Evolutionary conservation across 2,888 invertebrate species (phyloP).

Genomic region (Orthosia incerta): DNA sequence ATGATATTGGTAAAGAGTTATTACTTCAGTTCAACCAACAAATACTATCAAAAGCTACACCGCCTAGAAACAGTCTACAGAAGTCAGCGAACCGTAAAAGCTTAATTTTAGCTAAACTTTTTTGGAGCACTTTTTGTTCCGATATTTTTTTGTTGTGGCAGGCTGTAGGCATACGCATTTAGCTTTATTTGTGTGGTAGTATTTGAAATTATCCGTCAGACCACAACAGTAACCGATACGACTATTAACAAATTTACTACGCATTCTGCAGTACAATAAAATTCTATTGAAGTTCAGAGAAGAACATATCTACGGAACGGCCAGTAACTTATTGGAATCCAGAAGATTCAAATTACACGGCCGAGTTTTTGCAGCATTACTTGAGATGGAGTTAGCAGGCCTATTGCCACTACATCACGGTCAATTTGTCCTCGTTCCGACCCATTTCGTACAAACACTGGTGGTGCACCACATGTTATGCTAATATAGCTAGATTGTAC

Average conservation of each 20-base stretch:
- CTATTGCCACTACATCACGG: slow-evolving; percentile 49
- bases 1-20: slow-evolving; percentile 21
- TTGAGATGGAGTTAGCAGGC: slow-evolving; percentile 40
- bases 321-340: not conserved
- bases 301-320: not conserved
- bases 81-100: slow-evolving; percentile 21
- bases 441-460: slow-evolving; percentile 52
- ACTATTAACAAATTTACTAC: not conserved
- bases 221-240: not conserved
- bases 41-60: not conserved
- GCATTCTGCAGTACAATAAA: not conserved
- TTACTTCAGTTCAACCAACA: slow-evolving; percentile 1
- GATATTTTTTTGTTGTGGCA: slow-evolving; percentile 2
- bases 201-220: not conserved
- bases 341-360: slow-evolving; percentile 20
- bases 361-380: slow-evolving; percentile 36
- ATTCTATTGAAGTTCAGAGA: not conserved
- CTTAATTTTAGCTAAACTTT: slow-evolving; percentile 1
- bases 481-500: slow-evolving; percentile 24
- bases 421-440: slow-evolving; percentile 60
- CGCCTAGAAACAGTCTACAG: not conserved
- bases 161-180: not conserved
- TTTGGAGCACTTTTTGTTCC: slow-evolving; percentile 25
- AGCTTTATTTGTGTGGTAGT: slow-evolving; percentile 10
- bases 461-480: slow-evolving; percentile 30